Conservation (phyloP, 2,888 invertebrate genomes). For the Pyrocoelia pectoralis region DNA sequence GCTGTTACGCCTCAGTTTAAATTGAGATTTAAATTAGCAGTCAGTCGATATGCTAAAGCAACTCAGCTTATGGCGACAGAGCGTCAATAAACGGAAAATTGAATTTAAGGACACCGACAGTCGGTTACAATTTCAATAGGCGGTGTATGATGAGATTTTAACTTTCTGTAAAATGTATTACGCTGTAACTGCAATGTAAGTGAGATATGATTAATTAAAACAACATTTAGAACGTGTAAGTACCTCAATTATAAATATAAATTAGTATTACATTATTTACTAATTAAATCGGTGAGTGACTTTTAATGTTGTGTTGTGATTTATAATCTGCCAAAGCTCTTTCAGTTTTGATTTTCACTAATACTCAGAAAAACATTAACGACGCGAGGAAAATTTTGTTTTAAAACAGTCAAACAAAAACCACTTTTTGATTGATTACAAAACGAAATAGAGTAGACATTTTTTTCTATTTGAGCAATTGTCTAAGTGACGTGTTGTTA, state of each 20-base stretch:
- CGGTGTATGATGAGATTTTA: slow-evolving; percentile 18
- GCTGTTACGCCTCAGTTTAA: slow-evolving; percentile 59
- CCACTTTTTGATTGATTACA: neutral
- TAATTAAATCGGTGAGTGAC: slow-evolving; percentile 7
- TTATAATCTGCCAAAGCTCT: neutral
- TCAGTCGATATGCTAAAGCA: slow-evolving; percentile 51
- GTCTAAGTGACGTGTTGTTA: neutral
- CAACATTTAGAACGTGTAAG: neutral
- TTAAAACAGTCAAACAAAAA: neutral
- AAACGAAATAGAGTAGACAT: neutral
- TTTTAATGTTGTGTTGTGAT: slow-evolving; percentile 7
- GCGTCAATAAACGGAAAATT: slow-evolving; percentile 62
- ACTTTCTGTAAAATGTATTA: slow-evolving; percentile 12
- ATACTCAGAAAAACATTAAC: neutral
- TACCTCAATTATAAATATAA: neutral
- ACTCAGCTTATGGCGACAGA: slow-evolving; percentile 51
- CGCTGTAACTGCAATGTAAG: neutral
- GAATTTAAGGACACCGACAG: slow-evolving; percentile 53
- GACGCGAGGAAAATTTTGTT: neutral
- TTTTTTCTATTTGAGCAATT: too few relatives aligned
- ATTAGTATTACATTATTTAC: slow-evolving; percentile 1
- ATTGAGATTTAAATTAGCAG: slow-evolving; percentile 62
- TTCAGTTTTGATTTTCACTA: neutral
- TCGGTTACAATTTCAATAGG: slow-evolving; percentile 20
- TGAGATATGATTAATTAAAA: neutral